A percentile compares a stretch with the other conserved stretches of the same genome.
phyloP scores from a whole-genome alignment of 2,888 invertebrate genomes.

The Lithophane ornitopus region DNA sequence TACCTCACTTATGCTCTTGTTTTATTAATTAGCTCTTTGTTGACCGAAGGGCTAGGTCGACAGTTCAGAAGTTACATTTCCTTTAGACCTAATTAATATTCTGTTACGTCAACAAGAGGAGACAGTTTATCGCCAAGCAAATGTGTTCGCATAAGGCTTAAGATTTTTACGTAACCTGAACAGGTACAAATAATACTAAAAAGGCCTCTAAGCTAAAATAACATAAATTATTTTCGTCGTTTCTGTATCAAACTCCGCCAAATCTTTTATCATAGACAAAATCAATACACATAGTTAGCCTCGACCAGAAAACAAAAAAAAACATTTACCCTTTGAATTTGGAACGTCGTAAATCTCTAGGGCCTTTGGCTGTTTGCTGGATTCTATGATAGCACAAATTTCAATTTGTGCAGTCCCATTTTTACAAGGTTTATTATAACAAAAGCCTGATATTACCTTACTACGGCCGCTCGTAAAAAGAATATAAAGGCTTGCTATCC shows the following conservation, averaged over 20 bases:
- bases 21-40: constrained; percentile 63
- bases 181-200: not conserved
- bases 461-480: constrained; percentile 63
- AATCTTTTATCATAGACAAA: constrained; percentile 46
- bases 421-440: constrained; percentile 54
- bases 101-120: not conserved
- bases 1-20: constrained; percentile 41
- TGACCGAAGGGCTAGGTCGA: constrained; percentile 34
- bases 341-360: constrained; percentile 63
- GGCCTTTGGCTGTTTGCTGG: constrained; percentile 48
- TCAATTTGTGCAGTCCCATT: constrained; percentile 68
- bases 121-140: not conserved
- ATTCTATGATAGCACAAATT: constrained; percentile 65
- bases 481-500: constrained; percentile 54
- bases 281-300: constrained; percentile 49
- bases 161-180: not conserved
- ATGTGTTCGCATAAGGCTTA: not conserved
- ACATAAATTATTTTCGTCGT: not conserved
- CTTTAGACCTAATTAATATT: constrained; percentile 14
- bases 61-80: constrained; percentile 11
- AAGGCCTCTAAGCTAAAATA: not conserved
- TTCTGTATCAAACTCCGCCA: not conserved
- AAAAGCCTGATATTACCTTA: constrained; percentile 64
- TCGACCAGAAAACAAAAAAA: constrained; percentile 41
- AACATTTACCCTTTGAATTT: constrained; percentile 54